Evolutionary conservation across 1,140 invertebrate genomes (phyloP).

Genomic region (Orius insidiosus): DNA sequence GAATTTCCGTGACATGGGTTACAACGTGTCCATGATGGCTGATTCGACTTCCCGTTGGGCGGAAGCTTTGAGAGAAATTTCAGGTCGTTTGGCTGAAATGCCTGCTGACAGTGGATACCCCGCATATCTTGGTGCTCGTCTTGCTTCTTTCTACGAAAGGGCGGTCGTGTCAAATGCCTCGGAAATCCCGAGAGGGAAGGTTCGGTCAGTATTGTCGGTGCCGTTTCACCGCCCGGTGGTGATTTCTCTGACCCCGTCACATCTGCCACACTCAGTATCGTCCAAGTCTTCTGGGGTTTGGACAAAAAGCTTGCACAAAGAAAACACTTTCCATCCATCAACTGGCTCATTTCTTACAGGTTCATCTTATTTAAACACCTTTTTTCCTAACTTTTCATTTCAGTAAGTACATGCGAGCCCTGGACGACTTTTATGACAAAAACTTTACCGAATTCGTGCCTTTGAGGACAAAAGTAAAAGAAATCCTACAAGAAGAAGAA

Average conservation of each 20-base stretch:
- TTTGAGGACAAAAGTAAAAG: constrained; percentile 79
- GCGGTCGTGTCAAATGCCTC: constrained; percentile 95
- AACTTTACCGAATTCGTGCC: constrained; percentile 98
- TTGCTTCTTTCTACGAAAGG: constrained; percentile 98
- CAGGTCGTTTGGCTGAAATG: constrained; percentile 99
- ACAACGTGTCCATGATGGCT: constrained; percentile 99
- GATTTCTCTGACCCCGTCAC: constrained; percentile 99
- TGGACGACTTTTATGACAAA: constrained; percentile 99
- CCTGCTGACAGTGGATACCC: constrained; percentile 98
- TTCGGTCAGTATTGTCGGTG: constrained; percentile 97
- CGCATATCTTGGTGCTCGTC: constrained; percentile 90
- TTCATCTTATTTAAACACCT: constrained; percentile 19
- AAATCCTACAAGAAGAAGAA: constrained; percentile 98
- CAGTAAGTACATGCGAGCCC: constrained; percentile 93
- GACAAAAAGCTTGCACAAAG: constrained; percentile 98
- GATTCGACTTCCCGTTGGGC: constrained; percentile 99
- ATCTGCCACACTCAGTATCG: constrained; percentile 95
- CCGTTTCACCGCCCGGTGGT: constrained; percentile 98
- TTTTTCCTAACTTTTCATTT: constrained; percentile 21
- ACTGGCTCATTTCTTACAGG: constrained; percentile 98
- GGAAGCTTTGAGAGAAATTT: constrained; percentile 98
- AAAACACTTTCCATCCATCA: constrained; percentile 99
- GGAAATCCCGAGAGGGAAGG: constrained; percentile 96
- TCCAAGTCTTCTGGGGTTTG: constrained; percentile 99
- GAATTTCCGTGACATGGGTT: constrained; percentile 98